These are phyloP conservation scores for Amblyraja radiata DNA, from an alignment of 2,797 vertebrate species.

Conservation along the genomic window DNA sequence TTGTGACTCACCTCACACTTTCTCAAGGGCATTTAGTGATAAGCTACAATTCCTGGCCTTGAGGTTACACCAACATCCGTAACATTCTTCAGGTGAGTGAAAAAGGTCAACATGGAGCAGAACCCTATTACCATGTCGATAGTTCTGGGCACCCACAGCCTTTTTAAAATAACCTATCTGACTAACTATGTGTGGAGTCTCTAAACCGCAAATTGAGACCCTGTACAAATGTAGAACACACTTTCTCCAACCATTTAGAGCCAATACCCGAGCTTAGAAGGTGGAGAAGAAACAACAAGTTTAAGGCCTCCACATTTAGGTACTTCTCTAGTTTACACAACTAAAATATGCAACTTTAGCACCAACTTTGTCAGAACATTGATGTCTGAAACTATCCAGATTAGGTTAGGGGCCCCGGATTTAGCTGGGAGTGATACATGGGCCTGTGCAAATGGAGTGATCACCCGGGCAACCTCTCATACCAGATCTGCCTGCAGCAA, in stretches of 20 bases:
- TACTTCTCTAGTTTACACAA: not conserved
- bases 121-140: too few relatives aligned
- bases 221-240: not conserved
- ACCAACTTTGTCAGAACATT: not conserved
- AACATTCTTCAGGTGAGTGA: not conserved
- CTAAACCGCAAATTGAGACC: not conserved
- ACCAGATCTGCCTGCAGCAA: not conserved
- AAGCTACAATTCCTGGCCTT: too few relatives aligned
- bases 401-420: not conserved
- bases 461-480: not conserved
- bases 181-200: not conserved
- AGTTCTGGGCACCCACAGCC: too few relatives aligned
- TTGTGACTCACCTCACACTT: too few relatives aligned
- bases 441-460: not conserved
- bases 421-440: not conserved
- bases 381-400: not conserved
- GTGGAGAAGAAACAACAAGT: not conserved
- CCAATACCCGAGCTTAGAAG: not conserved
- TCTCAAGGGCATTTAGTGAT: too few relatives aligned
- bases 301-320: not conserved
- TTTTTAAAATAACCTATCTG: too few relatives aligned
- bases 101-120: too few relatives aligned
- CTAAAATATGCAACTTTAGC: not conserved
- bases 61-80: too few relatives aligned
- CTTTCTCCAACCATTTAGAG: not conserved